Percentiles rank a stretch among this genome's conserved stretches.
These are phyloP conservation scores for Bombus sibiricus DNA, from an alignment of 1,140 invertebrate species.

Conservation along the genomic window DNA sequence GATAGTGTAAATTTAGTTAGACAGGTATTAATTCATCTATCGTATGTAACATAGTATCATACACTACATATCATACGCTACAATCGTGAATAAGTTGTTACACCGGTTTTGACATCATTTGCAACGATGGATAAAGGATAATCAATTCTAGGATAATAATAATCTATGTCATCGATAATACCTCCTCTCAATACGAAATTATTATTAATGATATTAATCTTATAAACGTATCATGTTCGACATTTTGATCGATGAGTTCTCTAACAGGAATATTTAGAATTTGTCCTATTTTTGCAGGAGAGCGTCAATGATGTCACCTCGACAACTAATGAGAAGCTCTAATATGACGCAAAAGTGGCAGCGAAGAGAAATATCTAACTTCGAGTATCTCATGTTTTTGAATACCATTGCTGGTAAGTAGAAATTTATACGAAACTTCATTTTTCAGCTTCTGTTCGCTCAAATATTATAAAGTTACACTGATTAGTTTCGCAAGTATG, in stretches of 20 bases:
- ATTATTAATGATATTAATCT: neutral
- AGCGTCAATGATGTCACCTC: constrained; percentile 98
- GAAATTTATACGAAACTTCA: neutral
- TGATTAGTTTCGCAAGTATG: no score
- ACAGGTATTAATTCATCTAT: constrained; percentile 12
- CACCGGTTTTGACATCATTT: neutral
- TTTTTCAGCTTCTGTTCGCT: neutral
- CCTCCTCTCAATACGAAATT: neutral
- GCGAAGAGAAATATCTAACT: constrained; percentile 98
- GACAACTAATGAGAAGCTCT: constrained; percentile 98
- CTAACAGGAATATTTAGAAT: neutral
- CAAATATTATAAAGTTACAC: neutral
- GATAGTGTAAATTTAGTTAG: neutral
- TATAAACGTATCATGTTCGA: neutral
- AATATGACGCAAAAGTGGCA: constrained; percentile 99
- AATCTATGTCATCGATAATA: neutral
- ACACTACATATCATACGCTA: neutral
- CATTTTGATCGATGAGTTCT: neutral
- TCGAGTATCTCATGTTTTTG: constrained; percentile 99
- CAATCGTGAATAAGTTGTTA: constrained; percentile 19
- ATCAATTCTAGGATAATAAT: neutral
- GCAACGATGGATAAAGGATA: neutral
- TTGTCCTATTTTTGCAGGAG: constrained; percentile 85
- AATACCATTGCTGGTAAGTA: constrained; percentile 98
- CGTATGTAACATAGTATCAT: neutral